phyloP scores from a whole-genome alignment of 2,888 invertebrate genomes.

The Drosophila paucipuncta region DNA sequence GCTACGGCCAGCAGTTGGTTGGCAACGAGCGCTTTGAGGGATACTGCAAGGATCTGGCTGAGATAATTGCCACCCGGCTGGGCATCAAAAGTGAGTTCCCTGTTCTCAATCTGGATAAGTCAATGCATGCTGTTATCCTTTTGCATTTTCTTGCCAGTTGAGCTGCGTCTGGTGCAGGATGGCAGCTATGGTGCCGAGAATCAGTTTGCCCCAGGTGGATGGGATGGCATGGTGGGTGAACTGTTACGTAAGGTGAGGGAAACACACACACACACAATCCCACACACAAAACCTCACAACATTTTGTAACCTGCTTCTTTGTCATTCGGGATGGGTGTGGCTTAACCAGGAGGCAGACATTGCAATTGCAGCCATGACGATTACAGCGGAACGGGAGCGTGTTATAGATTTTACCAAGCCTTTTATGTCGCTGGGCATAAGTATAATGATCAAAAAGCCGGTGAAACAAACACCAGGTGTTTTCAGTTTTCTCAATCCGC shows the following conservation, averaged over 20 bases:
- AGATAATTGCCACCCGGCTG: slow-evolving; percentile 91
- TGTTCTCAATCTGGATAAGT: slow-evolving; percentile 7
- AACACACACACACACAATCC: slow-evolving; percentile 13
- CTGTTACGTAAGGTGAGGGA: slow-evolving; percentile 92
- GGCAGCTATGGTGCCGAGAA: slow-evolving; percentile 93
- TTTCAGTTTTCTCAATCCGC: slow-evolving; percentile 99
- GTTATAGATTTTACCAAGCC: slow-evolving; percentile 99
- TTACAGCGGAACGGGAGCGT: slow-evolving; percentile 96
- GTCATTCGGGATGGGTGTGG: slow-evolving; percentile 15
- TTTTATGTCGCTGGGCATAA: slow-evolving; percentile 98
- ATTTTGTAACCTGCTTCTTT: slow-evolving; percentile 28
- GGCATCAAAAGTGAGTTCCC: slow-evolving; percentile 92
- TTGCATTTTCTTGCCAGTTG: slow-evolving; percentile 87
- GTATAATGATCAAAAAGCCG: slow-evolving; percentile 97
- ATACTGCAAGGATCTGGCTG: slow-evolving; percentile 96
- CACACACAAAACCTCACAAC: slow-evolving; percentile 15
- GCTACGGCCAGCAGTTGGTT: slow-evolving; percentile 87
- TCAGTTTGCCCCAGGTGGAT: slow-evolving; percentile 90
- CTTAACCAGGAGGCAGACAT: slow-evolving; percentile 95
- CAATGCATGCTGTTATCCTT: slow-evolving; percentile 4
- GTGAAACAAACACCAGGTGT: slow-evolving; percentile 96
- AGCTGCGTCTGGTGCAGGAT: slow-evolving; percentile 93
- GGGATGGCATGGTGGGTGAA: slow-evolving; percentile 96
- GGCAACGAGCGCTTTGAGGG: slow-evolving; percentile 95
- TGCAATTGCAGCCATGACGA: slow-evolving; percentile 97